Base-by-base conservation (phyloP, 2,888 invertebrate species). In the Alviniconcha strummeri region DNA sequence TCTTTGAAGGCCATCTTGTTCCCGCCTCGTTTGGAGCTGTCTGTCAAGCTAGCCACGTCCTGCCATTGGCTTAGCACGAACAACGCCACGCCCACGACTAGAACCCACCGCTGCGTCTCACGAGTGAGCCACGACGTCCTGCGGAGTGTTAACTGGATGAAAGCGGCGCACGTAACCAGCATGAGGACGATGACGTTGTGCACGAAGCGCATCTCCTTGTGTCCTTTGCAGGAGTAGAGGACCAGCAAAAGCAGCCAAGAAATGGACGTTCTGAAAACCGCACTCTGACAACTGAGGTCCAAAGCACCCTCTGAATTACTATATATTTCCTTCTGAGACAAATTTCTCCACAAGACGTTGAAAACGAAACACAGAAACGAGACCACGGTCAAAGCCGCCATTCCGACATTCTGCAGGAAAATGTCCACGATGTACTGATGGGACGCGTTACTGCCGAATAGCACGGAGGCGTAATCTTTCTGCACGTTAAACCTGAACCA, bases 401-500 rank as follows among this genome's bases (percentile, higher is more conserved):
- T 82, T 36, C 85, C 55, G 7, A 52, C 19, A 71, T 83, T 84
- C 15, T 87, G 79, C 13, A 84, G 74, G 55, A 89, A 79, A 7
- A 89, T 78, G 8, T 81, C 60, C 9, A 82, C 79, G 15, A 87
- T 9, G 77, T 89, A 89, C 36, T 78, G 79, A 9, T 67, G 17
- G 13, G 69, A n/a, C n/a, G 82, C 79, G n/a, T 74, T 78, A 52
- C 52, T n/a, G 5, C 89, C 90, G 83, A 91, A 89, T 0, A 89
- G 74, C 6, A 82, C 71, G 2, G 87, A 82, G 11, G 88, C 84
- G n/a, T 85, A 82, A 60, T 89, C 86, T 11, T 86, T 87, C 6
- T 84, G 72, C 1, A 91, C 88, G 75, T 92, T 92, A 80, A 92
- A 92, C 64, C 85, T 86, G n/a, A 89, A 84, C 92, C 92, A 92